Percentiles rank a stretch among this genome's conserved stretches.
These are phyloP conservation scores for Drosophila lacteicornis DNA, from an alignment of 1,140 invertebrate genomes.

Conservation along the genomic window DNA sequence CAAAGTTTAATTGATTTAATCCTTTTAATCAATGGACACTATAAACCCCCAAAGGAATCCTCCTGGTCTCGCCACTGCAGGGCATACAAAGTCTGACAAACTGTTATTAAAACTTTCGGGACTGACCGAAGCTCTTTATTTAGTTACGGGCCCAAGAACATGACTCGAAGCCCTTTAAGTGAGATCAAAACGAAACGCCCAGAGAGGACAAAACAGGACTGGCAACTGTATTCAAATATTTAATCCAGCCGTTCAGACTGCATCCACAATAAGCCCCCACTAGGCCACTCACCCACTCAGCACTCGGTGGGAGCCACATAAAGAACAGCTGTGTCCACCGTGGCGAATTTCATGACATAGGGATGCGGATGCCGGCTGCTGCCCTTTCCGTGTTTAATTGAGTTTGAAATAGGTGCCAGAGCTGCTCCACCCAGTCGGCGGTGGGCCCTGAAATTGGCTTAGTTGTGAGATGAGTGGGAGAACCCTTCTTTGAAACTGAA, in stretches of 20 bases:
- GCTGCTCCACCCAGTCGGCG: slow-evolving; percentile 7
- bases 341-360: slow-evolving; percentile 40
- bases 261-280: slow-evolving; percentile 28
- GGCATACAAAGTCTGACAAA: slow-evolving; percentile 16
- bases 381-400: slow-evolving; percentile 75
- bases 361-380: slow-evolving; percentile 2
- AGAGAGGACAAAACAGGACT: neutral
- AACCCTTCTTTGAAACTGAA: neutral
- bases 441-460: slow-evolving; percentile 73
- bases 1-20: neutral
- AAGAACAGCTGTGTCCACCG: slow-evolving; percentile 56
- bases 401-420: slow-evolving; percentile 79
- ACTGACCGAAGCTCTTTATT: slow-evolving; percentile 44
- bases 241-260: slow-evolving; percentile 38
- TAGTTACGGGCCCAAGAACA: slow-evolving; percentile 25
- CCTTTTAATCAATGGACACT: neutral
- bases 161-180: slow-evolving; percentile 50
- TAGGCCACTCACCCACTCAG: neutral
- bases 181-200: slow-evolving; percentile 49
- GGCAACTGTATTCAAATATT: slow-evolving; percentile 59
- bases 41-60: neutral
- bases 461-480: slow-evolving; percentile 48
- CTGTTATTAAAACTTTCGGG: slow-evolving; percentile 31
- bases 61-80: neutral
- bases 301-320: slow-evolving; percentile 37